Percentiles rank a stretch among this genome's conserved stretches.
phyloP scores from a whole-genome alignment of 1,140 invertebrate genomes.

The Calliphora vicina region DNA sequence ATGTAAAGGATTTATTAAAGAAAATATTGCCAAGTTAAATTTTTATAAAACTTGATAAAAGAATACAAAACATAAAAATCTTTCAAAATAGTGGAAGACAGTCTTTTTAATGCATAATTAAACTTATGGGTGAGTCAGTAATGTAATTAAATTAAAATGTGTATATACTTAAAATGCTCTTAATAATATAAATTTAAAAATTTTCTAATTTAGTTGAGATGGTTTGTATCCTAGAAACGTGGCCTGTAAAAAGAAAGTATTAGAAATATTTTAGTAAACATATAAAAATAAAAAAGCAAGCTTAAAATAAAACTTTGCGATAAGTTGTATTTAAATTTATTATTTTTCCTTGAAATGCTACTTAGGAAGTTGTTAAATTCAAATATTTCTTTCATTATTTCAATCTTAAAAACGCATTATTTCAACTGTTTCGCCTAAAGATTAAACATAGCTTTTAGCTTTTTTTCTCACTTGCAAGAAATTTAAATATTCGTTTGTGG shows the following conservation, averaged over 20 bases:
- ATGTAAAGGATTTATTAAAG: neutral
- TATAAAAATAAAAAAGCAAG: neutral
- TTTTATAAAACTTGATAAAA: neutral
- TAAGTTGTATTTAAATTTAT: too few relatives aligned
- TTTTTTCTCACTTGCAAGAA: too few relatives aligned
- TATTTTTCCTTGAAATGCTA: too few relatives aligned
- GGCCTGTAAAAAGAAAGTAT: neutral
- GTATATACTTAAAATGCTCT: neutral
- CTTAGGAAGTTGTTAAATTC: too few relatives aligned
- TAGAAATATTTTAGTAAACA: neutral
- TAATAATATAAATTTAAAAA: neutral
- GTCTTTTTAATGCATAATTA: neutral
- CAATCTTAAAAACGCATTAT: too few relatives aligned
- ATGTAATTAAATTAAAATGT: neutral
- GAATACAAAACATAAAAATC: neutral
- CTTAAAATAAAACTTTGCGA: too few relatives aligned
- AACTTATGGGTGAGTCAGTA: neutral
- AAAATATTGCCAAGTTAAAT: neutral
- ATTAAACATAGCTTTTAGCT: too few relatives aligned
- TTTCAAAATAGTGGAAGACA: neutral
- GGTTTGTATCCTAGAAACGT: neutral
- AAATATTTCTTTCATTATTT: too few relatives aligned
- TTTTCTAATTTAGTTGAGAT: neutral
- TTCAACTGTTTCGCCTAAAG: too few relatives aligned
- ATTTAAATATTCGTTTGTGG: too few relatives aligned